phyloP scores from a whole-genome alignment of 2,888 invertebrate genomes.

The Linyphia triangularis region DNA sequence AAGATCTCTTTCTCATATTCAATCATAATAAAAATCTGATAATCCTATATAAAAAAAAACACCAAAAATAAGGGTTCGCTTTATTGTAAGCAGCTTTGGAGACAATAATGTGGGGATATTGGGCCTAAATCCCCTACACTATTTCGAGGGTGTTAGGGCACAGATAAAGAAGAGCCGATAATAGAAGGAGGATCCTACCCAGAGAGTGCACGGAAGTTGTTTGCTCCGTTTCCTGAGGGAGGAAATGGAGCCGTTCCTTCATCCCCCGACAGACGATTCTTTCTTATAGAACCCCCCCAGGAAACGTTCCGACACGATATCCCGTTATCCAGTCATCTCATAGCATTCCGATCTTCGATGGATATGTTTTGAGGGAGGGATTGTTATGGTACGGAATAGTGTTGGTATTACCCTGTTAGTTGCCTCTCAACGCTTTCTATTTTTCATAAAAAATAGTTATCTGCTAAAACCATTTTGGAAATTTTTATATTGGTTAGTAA shows the following conservation, averaged over 20 bases:
- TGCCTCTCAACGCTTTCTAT: too few relatives aligned
- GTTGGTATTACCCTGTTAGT: too few relatives aligned
- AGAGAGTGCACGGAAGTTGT: constrained; percentile 68
- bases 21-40: too few relatives aligned
- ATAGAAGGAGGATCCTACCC: constrained; percentile 48
- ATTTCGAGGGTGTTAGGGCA: constrained; percentile 11
- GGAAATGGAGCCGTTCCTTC: constrained; percentile 51
- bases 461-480: too few relatives aligned
- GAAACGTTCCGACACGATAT: constrained; percentile 15
- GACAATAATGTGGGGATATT: neutral
- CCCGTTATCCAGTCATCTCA: constrained; percentile 3
- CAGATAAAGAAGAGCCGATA: constrained; percentile 36
- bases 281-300: neutral
- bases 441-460: too few relatives aligned
- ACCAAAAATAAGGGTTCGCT: too few relatives aligned
- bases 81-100: neutral
- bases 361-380: neutral
- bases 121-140: constrained; percentile 9
- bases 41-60: too few relatives aligned
- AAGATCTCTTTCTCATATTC: too few relatives aligned
- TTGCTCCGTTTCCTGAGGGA: constrained; percentile 59
- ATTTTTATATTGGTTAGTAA: too few relatives aligned
- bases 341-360: neutral
- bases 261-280: neutral
- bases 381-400: neutral